Evolutionary conservation across 2,888 invertebrate genomes (phyloP), one percentile per base, ranked within the genome.

Genomic region (Idaea straminata): DNA sequence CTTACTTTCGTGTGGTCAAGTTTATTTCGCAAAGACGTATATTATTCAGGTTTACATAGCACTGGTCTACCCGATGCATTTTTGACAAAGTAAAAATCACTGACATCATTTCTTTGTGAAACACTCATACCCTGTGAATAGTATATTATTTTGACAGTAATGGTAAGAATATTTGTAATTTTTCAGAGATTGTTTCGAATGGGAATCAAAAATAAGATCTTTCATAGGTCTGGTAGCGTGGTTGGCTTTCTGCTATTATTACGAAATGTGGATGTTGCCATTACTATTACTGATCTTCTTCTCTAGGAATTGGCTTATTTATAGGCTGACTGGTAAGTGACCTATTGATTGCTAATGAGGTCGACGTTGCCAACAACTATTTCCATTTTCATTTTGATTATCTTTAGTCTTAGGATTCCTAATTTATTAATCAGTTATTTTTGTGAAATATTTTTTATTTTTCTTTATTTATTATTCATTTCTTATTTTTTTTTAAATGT

Each of bases 221-320:
- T 94, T 97, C 74, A 88, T 96, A 59, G 98, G 98, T 0, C 95
- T 99, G 62, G 88, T 97, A 25, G 91, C 96, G 15, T 99, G 98
- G 95, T 94, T 99, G 64, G 91, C 98, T 0, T 95, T 97, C 65
- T 98, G 98, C 78, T 98, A 98, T 86, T 98, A 97, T 88, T 98
- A 99, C 83, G 96, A 99, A 86, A 96, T 98, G 77, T 99, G 97
- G 95, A 99, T 99, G 96, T 87, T 99, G 66, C 99, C 99, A 0
- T 92, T 96, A 4, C 93, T 96, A 13, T 93, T 98, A 35, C 92
- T 99, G 16, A 88, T 98, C 47, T 93, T 99, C 67, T 97, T 99
- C 79, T 90, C 96, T 0, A 87, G 93, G 69, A 92, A 91, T 68
- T 93, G 93, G 93, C 86, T 93, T 3, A 90, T 93, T 63, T 91